Conservation (phyloP, 1,140 invertebrate genomes). For the Drosophila ercepeae region DNA sequence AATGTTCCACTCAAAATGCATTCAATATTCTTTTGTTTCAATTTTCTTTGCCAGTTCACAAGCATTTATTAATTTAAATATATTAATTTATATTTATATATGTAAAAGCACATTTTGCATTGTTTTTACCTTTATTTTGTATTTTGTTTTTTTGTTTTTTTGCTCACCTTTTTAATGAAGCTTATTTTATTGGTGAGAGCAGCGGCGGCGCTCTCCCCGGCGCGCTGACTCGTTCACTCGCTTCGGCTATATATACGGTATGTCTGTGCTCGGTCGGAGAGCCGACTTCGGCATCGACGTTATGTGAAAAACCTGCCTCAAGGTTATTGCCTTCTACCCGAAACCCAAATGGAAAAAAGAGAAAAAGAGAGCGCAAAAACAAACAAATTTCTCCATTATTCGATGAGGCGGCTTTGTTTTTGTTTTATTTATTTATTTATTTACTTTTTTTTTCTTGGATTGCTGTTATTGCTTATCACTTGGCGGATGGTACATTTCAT, state of each 20-base stretch:
- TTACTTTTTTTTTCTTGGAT: conserved; percentile 11
- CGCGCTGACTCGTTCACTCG: conserved; percentile 1
- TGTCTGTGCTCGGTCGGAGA: conserved; percentile 21
- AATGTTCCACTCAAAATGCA: conserved; percentile 12
- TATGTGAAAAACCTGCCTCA: conserved; percentile 79
- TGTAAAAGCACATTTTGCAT: conserved; percentile 4
- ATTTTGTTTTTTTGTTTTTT: conserved; percentile 12
- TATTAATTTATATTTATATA: too few relatives aligned
- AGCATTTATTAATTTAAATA: conserved; percentile 7
- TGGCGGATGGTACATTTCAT: conserved; percentile 19
- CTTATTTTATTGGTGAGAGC: conserved; percentile 44
- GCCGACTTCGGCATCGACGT: conserved; percentile 28
- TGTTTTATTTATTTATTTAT: conserved; percentile 25
- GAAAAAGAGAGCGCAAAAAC: conserved; percentile 66
- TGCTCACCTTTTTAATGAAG: conserved; percentile 46
- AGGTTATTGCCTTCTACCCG: conserved; percentile 72
- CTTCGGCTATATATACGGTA: not conserved
- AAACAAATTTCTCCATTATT: conserved; percentile 75
- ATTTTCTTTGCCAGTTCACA: conserved; percentile 28
- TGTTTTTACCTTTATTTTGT: not conserved
- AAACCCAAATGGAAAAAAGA: conserved; percentile 50
- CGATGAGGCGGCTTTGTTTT: conserved; percentile 46
- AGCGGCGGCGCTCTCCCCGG: conserved; percentile 3
- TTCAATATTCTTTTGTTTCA: conserved; percentile 19
- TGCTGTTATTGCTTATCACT: conserved; percentile 35